These are phyloP conservation scores for Malurus melanocephalus DNA, from an alignment of 2,113 vertebrate species.

Conservation along the genomic window DNA sequence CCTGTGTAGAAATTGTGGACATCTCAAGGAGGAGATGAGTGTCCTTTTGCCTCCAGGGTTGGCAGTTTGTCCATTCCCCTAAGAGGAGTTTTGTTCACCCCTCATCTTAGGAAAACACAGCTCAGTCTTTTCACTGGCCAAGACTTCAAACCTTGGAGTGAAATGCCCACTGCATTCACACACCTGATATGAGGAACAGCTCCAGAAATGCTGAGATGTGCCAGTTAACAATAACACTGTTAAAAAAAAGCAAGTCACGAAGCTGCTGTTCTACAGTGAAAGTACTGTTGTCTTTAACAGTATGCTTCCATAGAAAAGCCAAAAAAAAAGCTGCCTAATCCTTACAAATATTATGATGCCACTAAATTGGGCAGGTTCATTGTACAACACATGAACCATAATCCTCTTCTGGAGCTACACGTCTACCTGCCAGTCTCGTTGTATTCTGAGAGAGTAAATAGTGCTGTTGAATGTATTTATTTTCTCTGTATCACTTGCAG, in stretches of 20 bases:
- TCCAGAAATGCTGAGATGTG: background rate
- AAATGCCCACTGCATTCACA: background rate
- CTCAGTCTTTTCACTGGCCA: background rate
- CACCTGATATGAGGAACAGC: background rate
- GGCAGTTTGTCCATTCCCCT: background rate
- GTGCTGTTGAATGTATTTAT: background rate
- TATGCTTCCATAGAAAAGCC: background rate
- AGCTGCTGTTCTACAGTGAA: background rate
- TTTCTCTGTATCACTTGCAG: background rate
- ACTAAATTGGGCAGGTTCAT: background rate
- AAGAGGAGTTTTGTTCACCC: background rate
- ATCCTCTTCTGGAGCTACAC: background rate
- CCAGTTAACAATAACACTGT: background rate
- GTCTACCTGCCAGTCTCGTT: background rate
- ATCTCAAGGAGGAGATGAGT: background rate
- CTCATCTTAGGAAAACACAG: background rate
- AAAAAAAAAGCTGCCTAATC: background rate
- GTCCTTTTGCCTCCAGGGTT: background rate
- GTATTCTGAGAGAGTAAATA: background rate
- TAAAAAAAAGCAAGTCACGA: background rate
- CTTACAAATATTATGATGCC: background rate
- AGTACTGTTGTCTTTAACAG: background rate
- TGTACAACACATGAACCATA: background rate
- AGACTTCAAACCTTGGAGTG: background rate
- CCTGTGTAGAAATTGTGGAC: background rate